Base-by-base conservation (phyloP, 2,113 vertebrate species). In the Festucalex cinctus region DNA sequence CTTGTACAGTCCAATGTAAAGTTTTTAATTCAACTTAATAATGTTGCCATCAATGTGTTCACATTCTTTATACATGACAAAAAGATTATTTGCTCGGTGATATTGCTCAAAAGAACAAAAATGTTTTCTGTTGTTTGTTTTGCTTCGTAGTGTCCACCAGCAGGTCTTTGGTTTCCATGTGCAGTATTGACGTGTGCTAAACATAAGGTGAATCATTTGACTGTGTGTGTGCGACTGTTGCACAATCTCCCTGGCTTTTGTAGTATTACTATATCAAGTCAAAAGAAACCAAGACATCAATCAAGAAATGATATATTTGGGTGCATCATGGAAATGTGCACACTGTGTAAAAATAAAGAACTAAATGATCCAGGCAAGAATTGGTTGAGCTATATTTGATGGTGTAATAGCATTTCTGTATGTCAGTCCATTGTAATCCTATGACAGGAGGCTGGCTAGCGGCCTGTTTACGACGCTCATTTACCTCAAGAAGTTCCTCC, bases 1-100 rank as follows among this genome's bases (percentile, higher is more conserved):
- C 96, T 95, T 99, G 96, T 99, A 98, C 96, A 99, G 97, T 98
- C 94, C 96, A 95, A 95, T 99, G 97, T 99, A 99, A 98, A 99
- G 96, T 99, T 99, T 99, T 97, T 99, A 99, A 98, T 97, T 96
- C 94, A 98, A 95, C 94, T 94, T 93, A 92, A 85, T 83, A 89
- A 94, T 92, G 93, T 96, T 93, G 93, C 94, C 95, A 95, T 98
- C 94, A 94, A 93, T 94, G 92, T 94, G 91, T 91, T 95, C 93
- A 94, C 94, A 91, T 93, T 96, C 92, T 95, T 93, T 93, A 94
- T 93, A 95, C 94, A 93, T 91, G 92, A 89, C 89, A 91, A 91
- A 32, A 91, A 92, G 89, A 91, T 92, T 90, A 90, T 95, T 95
- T 94, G 94, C 92, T 95, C 93, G 95, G 93, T 94, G 91, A 92